These are phyloP conservation scores for Choloepus didactylus DNA, from an alignment of 2,797 vertebrate species.

Conservation along the genomic window DNA sequence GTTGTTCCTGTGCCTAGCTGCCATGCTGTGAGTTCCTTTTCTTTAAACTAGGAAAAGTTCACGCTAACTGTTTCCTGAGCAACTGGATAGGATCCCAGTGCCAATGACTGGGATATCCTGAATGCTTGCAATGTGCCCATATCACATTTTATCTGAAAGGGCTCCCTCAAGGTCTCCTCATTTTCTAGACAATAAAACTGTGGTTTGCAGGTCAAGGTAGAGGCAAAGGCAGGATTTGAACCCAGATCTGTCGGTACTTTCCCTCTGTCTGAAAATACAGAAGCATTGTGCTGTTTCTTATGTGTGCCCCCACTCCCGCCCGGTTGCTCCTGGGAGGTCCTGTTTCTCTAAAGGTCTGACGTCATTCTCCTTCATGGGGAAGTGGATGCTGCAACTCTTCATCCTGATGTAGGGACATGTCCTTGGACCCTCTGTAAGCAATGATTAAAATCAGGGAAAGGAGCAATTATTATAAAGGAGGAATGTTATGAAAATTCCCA, in stretches of 20 bases:
- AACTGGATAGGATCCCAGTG: neutral
- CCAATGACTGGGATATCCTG: neutral
- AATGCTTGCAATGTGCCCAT: fast-evolving
- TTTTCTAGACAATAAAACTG: neutral
- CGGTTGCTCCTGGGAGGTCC: neutral
- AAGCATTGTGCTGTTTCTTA: fast-evolving
- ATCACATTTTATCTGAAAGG: neutral
- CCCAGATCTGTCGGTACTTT: neutral
- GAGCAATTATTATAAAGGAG: neutral
- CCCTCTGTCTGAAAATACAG: fast-evolving
- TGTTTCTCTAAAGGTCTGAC: neutral
- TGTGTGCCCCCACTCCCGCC: no score
- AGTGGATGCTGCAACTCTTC: no score
- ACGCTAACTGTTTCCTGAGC: no score
- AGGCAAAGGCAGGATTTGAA: neutral
- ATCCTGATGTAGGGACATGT: neutral
- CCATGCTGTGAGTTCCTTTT: neutral
- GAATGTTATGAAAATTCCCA: neutral
- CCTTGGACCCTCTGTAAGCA: neutral
- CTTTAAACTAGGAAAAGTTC: neutral
- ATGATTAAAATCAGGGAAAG: neutral
- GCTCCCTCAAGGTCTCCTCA: fast-evolving
- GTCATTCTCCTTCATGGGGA: neutral
- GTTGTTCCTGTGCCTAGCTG: neutral
- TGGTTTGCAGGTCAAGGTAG: fast-evolving